phyloP scores from a whole-genome alignment of 2,797 vertebrate species.

The Aeoliscus strigatus region DNA sequence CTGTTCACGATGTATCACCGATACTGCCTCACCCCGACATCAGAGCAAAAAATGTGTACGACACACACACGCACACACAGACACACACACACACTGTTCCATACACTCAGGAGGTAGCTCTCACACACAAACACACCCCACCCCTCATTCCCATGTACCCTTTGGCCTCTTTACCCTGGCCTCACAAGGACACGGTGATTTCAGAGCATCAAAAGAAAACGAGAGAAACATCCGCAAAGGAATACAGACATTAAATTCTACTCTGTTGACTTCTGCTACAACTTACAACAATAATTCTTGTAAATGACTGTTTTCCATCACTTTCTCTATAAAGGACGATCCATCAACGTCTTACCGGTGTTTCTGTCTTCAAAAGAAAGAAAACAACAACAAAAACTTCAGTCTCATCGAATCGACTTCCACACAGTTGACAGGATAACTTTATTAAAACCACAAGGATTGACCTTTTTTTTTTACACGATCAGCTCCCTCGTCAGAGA shows the following conservation, averaged over 20 bases:
- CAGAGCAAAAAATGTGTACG: constrained; percentile 55
- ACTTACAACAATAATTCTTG: too few relatives aligned
- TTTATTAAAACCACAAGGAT: constrained; percentile 17
- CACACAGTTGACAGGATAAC: constrained; percentile 14
- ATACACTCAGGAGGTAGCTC: constrained; percentile 31
- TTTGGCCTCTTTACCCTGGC: constrained; percentile 52
- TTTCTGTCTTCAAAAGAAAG: background rate
- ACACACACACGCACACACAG: constrained; percentile 26
- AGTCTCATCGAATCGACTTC: constrained; percentile 2
- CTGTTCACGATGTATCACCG: constrained; percentile 74
- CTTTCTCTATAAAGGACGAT: too few relatives aligned
- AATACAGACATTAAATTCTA: background rate
- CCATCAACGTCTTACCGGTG: too few relatives aligned
- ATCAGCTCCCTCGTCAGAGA: constrained; percentile 46
- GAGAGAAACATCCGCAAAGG: constrained; percentile 9
- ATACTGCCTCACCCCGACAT: constrained; percentile 63
- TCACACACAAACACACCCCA: constrained; percentile 38
- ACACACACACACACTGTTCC: constrained; percentile 27
- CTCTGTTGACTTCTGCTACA: too few relatives aligned
- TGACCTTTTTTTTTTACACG: constrained; percentile 29
- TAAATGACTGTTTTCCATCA: too few relatives aligned
- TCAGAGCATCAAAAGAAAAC: constrained; percentile 37
- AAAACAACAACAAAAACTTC: background rate
- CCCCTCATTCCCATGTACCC: constrained; percentile 51
- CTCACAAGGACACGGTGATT: constrained; percentile 54